phyloP scores from a whole-genome alignment of 2,888 invertebrate genomes.

The Augiades crinisus region DNA sequence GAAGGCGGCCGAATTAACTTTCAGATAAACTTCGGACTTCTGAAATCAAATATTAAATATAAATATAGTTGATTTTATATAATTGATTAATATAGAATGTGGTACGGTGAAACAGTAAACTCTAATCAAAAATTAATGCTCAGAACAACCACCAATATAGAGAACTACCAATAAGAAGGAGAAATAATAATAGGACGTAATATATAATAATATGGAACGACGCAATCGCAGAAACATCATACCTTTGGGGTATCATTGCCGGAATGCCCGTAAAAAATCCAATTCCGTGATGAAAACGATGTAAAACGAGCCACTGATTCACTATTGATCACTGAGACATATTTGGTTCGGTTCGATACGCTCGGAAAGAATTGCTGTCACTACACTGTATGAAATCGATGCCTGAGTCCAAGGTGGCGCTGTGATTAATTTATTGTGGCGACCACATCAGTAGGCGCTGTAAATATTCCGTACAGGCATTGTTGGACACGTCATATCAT shows the following conservation, averaged over 20 bases:
- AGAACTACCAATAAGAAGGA: no score
- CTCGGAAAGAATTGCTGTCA: conserved; percentile 62
- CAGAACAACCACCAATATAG: no score
- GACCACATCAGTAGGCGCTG: conserved; percentile 47
- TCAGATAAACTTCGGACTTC: no score
- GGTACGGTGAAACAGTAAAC: no score
- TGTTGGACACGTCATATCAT: conserved; percentile 24
- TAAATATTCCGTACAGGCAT: conserved; percentile 22
- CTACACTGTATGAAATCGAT: conserved; percentile 57
- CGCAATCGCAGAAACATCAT: no score
- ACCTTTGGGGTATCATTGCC: neutral
- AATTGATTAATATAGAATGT: no score
- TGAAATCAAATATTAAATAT: no score
- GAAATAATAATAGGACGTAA: no score
- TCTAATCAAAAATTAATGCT: no score
- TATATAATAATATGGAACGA: no score
- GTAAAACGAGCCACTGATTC: conserved; percentile 58
- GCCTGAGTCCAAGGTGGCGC: conserved; percentile 65
- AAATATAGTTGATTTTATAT: no score
- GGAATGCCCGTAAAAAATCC: conserved; percentile 41
- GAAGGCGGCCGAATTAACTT: no score
- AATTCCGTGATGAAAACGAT: conserved; percentile 58
- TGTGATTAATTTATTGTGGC: conserved; percentile 51
- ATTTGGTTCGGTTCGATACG: conserved; percentile 69
- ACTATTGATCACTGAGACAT: conserved; percentile 67